Percentiles rank a stretch among this genome's conserved stretches.
Conservation (phyloP, 2,797 vertebrate species). For the Propithecus perrieri region DNA sequence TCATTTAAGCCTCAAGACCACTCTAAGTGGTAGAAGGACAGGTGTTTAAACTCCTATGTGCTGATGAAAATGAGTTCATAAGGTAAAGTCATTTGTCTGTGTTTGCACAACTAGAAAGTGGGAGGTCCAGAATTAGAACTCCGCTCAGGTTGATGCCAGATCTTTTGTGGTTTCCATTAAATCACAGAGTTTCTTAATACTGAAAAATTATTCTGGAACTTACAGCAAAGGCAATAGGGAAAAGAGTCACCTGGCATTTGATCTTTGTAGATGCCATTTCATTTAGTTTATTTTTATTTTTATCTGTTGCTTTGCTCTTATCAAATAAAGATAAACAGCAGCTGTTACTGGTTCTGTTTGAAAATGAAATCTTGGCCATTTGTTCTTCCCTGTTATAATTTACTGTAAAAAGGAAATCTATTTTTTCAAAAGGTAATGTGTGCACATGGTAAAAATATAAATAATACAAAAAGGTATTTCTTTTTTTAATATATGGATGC, state of each 20-base stretch:
- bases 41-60: neutral
- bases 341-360: neutral
- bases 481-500: neutral
- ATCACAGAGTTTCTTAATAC: neutral
- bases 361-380: conserved; percentile 46
- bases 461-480: neutral
- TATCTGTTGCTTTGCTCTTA: conserved; percentile 35
- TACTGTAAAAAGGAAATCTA: neutral
- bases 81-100: neutral
- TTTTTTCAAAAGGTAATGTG: conserved; percentile 34
- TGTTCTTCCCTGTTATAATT: conserved; percentile 24
- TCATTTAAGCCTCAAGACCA: neutral
- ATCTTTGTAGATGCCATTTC: neutral
- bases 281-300: conserved; percentile 51
- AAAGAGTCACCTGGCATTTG: neutral
- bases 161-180: neutral
- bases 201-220: neutral
- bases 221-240: neutral
- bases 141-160: neutral
- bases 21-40: neutral
- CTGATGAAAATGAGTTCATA: neutral
- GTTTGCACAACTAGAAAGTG: neutral
- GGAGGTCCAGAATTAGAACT: neutral
- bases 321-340: conserved; percentile 53
- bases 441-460: neutral